These are phyloP conservation scores for Chalcosyrphus nemorum DNA, from an alignment of 2,888 invertebrate genomes.

Conservation along the genomic window DNA sequence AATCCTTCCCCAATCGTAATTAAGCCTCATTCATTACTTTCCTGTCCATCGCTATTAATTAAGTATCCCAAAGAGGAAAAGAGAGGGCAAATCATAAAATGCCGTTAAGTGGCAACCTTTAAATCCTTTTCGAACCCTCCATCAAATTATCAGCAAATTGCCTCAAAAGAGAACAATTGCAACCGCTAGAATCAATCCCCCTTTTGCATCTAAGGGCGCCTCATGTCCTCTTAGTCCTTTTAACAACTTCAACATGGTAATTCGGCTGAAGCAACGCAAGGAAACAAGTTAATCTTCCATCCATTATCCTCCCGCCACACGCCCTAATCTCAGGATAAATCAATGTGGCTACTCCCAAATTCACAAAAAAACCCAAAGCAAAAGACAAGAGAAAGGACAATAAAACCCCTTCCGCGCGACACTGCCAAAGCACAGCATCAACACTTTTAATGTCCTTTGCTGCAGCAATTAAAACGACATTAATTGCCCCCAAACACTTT, in stretches of 20 bases:
- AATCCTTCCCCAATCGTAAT: slow-evolving; percentile 29
- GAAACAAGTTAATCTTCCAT: slow-evolving; percentile 71
- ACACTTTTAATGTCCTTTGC: slow-evolving; percentile 64
- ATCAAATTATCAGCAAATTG: slow-evolving; percentile 68
- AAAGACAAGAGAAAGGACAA: slow-evolving; percentile 37
- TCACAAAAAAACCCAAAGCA: slow-evolving; percentile 33
- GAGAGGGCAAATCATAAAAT: slow-evolving; percentile 44
- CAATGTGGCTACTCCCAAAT: slow-evolving; percentile 64
- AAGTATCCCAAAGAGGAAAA: slow-evolving; percentile 22
- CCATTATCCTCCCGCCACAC: slow-evolving; percentile 63
- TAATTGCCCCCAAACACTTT: slow-evolving; percentile 61
- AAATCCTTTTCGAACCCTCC: slow-evolving; percentile 37
- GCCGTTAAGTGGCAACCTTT: slow-evolving; percentile 59
- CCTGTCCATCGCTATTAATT: slow-evolving; percentile 53
- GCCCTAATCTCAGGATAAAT: slow-evolving; percentile 70
- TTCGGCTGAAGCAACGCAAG: slow-evolving; percentile 45
- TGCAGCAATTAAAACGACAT: slow-evolving; percentile 71
- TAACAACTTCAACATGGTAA: slow-evolving; percentile 57
- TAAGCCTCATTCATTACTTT: slow-evolving; percentile 53
- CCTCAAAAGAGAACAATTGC: slow-evolving; percentile 63
- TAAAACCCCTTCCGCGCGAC: slow-evolving; percentile 65
- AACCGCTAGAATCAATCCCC: slow-evolving; percentile 68
- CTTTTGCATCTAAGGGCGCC: slow-evolving; percentile 53
- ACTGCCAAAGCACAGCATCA: slow-evolving; percentile 25
- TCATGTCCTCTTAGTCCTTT: slow-evolving; percentile 32